phyloP scores from a whole-genome alignment of 2,888 invertebrate species.

The Thera obeliscata region DNA sequence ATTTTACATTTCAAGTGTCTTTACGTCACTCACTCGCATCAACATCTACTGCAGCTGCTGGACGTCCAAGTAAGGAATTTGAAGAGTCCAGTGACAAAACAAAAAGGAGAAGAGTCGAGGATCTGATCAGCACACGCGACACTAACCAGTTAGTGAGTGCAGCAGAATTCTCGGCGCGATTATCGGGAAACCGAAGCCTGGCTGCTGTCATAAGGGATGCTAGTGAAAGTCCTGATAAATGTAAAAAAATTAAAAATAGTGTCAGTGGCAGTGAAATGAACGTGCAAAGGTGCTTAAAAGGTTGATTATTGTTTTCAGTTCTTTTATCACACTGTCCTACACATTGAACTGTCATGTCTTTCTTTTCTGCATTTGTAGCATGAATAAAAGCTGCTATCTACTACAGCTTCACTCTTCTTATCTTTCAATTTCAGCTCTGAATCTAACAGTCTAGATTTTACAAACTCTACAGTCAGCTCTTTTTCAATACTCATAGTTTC shows the following conservation, averaged over 20 bases:
- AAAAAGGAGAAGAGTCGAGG: conserved; percentile 4
- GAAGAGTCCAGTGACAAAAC: neutral
- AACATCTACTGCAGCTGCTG: neutral
- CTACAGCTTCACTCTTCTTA: too few relatives aligned
- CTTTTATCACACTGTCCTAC: too few relatives aligned
- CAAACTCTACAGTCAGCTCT: too few relatives aligned
- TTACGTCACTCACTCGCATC: neutral
- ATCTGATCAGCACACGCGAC: neutral
- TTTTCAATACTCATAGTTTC: too few relatives aligned
- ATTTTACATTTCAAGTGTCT: too few relatives aligned
- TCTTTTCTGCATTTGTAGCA: too few relatives aligned
- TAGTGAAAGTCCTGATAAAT: conserved; percentile 20
- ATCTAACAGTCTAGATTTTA: too few relatives aligned
- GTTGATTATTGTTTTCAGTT: too few relatives aligned
- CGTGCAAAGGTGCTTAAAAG: conserved; percentile 8
- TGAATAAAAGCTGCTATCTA: too few relatives aligned
- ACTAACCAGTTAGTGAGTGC: conserved; percentile 7
- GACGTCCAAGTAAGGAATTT: conserved; percentile 2
- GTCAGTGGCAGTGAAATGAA: conserved; percentile 2
- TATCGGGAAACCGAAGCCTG: conserved; percentile 14
- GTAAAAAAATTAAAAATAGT: conserved; percentile 9
- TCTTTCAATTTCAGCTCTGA: too few relatives aligned
- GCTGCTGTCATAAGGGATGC: conserved; percentile 18
- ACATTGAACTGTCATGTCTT: too few relatives aligned
- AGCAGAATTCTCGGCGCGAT: conserved; percentile 15